Evolutionary conservation across 2,888 invertebrate genomes (phyloP).

Genomic region (Drosophila melanosoma): DNA sequence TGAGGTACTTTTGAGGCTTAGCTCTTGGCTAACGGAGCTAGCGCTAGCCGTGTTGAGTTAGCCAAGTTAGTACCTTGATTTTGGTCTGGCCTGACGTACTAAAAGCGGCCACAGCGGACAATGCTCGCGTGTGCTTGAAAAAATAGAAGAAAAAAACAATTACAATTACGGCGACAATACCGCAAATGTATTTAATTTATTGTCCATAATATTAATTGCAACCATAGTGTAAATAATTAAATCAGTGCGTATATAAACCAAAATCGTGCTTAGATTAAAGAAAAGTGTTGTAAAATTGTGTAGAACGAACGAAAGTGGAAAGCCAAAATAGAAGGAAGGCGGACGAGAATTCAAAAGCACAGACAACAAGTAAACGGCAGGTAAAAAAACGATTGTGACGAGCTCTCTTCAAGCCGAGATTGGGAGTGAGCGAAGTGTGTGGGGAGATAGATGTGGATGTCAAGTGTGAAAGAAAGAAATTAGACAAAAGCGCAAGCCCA

Average conservation of each 20-base stretch:
- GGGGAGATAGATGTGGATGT: conserved; percentile 50
- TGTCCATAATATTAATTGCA: conserved; percentile 41
- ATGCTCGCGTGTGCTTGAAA: conserved; percentile 68
- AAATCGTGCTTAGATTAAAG: conserved; percentile 32
- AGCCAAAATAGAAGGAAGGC: conserved; percentile 57
- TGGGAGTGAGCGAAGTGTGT: conserved; percentile 35
- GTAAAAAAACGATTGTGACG: conserved; percentile 48
- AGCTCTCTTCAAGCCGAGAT: conserved; percentile 45
- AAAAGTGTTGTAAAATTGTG: conserved; percentile 68
- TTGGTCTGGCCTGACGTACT: conserved; percentile 67
- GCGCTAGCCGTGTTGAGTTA: conserved; percentile 62
- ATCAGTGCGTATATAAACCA: conserved; percentile 11
- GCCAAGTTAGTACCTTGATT: conserved; percentile 71
- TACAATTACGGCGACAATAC: conserved; percentile 50
- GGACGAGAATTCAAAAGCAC: conserved; percentile 57
- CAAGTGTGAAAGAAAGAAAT: conserved; percentile 61
- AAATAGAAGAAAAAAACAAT: conserved; percentile 20
- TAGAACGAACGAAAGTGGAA: conserved; percentile 62
- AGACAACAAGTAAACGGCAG: conserved; percentile 66
- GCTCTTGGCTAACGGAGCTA: conserved; percentile 56
- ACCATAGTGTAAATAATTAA: conserved; percentile 33
- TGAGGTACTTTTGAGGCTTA: conserved; percentile 48
- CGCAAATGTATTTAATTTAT: conserved; percentile 55
- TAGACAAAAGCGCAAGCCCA: conserved; percentile 45
- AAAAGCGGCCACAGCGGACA: conserved; percentile 66